Conservation (phyloP, 2,888 invertebrate genomes). For the Spialia ferax region DNA sequence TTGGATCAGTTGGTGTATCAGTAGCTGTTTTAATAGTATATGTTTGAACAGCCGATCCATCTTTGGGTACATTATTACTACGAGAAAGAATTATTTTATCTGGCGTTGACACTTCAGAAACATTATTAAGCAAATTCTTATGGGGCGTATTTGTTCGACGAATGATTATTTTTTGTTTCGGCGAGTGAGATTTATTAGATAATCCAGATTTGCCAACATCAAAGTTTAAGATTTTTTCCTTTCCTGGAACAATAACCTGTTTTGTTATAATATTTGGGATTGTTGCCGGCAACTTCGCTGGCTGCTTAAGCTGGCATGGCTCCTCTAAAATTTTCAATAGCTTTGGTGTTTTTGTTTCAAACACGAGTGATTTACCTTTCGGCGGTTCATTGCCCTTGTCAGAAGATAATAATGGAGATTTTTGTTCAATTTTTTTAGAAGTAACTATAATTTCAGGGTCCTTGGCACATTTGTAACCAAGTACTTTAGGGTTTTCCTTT, state of each 20-base stretch:
- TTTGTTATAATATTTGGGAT: slow-evolving; percentile 62
- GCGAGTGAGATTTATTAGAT: slow-evolving; percentile 60
- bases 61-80: slow-evolving; percentile 62
- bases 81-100: slow-evolving; percentile 80
- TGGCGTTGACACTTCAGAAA: slow-evolving; percentile 65
- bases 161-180: slow-evolving; percentile 80
- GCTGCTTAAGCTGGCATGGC: slow-evolving; percentile 68
- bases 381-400: slow-evolving; percentile 60
- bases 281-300: too few relatives aligned
- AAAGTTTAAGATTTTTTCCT: slow-evolving; percentile 81
- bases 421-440: slow-evolving; percentile 57
- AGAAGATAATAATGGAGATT: slow-evolving; percentile 55
- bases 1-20: slow-evolving; percentile 66
- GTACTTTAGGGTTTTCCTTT: slow-evolving; percentile 18
- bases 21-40: slow-evolving; percentile 76
- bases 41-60: slow-evolving; percentile 74
- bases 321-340: slow-evolving; percentile 86
- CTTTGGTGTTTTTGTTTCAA: slow-evolving; percentile 81
- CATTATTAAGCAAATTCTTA: slow-evolving; percentile 68
- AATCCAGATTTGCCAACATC: slow-evolving; percentile 72
- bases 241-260: slow-evolving; percentile 65
- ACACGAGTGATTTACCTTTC: slow-evolving; percentile 58
- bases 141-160: slow-evolving; percentile 65
- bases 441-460: slow-evolving; percentile 32
- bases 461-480: slow-evolving; percentile 17